These are phyloP conservation scores for Drosophila algonquin DNA, from an alignment of 2,888 invertebrate species.

Conservation along the genomic window DNA sequence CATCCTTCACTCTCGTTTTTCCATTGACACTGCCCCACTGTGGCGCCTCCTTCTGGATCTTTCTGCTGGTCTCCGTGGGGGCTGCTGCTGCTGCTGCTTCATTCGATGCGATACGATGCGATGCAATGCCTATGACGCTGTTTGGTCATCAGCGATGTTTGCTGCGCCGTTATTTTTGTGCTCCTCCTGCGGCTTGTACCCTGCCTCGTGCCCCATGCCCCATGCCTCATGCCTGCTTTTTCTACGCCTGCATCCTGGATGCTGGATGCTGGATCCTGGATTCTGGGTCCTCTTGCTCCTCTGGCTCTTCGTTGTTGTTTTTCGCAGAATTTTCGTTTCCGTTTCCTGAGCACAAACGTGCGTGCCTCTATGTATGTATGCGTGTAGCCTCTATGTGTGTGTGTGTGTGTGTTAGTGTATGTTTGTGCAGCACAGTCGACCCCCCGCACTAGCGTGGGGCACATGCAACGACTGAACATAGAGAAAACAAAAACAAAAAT, in stretches of 20 bases:
- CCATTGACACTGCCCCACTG: conserved; percentile 21
- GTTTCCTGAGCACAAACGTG: conserved; percentile 76
- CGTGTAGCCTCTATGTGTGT: conserved; percentile 24
- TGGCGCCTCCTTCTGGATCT: conserved; percentile 23
- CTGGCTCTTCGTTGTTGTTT: conserved; percentile 63
- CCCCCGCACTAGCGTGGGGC: neutral
- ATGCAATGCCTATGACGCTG: conserved; percentile 50
- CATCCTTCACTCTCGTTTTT: accelerated
- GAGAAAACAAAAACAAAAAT: conserved; percentile 76
- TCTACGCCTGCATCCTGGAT: conserved; percentile 34
- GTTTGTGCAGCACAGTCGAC: conserved; percentile 35
- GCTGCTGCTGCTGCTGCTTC: conserved; percentile 16
- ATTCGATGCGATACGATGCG: conserved; percentile 45
- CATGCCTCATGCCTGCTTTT: conserved; percentile 32
- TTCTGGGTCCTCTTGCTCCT: conserved; percentile 26
- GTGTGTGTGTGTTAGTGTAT: conserved; percentile 27
- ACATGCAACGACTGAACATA: conserved; percentile 49
- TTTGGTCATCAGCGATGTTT: conserved; percentile 77
- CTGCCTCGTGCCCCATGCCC: conserved; percentile 38
- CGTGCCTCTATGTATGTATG: conserved; percentile 45
- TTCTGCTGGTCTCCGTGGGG: conserved; percentile 20
- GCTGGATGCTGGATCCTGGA: conserved; percentile 21
- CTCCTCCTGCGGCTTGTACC: conserved; percentile 61
- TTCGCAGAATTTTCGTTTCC: conserved; percentile 80
- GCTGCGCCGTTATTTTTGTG: conserved; percentile 77